Conservation (phyloP, 1,140 invertebrate genomes). For the Cyclargus thomasi region DNA sequence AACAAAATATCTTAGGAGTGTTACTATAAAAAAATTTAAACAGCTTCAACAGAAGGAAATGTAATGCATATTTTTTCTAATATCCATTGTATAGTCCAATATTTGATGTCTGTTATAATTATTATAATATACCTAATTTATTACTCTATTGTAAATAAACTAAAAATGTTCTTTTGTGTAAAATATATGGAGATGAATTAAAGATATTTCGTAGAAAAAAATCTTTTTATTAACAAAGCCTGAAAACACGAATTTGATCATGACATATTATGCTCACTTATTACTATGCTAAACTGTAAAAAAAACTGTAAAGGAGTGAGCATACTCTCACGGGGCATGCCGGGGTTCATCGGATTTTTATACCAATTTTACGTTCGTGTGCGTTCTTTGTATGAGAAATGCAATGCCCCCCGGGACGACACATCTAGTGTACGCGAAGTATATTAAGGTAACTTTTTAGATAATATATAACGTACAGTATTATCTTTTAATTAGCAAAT, state of each 20-base stretch:
- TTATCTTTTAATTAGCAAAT: too few species aligned
- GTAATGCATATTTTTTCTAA: slow-evolving; percentile 4
- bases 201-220: slow-evolving; percentile 57
- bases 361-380: too few species aligned
- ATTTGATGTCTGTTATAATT: slow-evolving; percentile 17
- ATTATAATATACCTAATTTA: slow-evolving; percentile 40
- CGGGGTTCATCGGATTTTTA: too few species aligned
- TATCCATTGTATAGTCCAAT: slow-evolving; percentile 3
- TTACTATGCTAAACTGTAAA: background rate
- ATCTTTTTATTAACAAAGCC: slow-evolving; percentile 27
- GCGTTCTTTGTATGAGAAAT: too few species aligned
- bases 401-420: too few species aligned
- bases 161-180: slow-evolving; percentile 50
- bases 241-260: slow-evolving; percentile 5
- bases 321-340: too few species aligned
- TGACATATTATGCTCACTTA: slow-evolving; percentile 17
- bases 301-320: background rate
- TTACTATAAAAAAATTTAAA: background rate
- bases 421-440: too few species aligned
- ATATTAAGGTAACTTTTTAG: too few species aligned
- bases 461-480: too few species aligned
- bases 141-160: slow-evolving; percentile 53
- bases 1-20: too few species aligned
- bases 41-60: background rate
- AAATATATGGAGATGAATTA: slow-evolving; percentile 64